Evolutionary conservation across 1,140 invertebrate species (phyloP).

Genomic region (Wasmannia auropunctata): DNA sequence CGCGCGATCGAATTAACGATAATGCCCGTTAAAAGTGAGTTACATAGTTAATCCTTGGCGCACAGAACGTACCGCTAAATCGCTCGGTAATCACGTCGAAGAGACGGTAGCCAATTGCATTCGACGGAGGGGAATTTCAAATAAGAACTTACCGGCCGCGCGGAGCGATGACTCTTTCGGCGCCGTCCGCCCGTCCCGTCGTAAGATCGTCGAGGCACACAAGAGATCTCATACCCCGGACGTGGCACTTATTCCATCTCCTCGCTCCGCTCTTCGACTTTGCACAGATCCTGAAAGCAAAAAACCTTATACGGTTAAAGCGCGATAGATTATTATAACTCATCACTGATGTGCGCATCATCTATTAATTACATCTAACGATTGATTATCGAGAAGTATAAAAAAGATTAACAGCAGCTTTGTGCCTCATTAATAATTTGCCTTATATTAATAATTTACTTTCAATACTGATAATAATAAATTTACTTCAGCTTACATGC

Average conservation of each 20-base stretch:
- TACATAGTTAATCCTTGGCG: slow-evolving; percentile 12
- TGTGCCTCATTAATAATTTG: no score
- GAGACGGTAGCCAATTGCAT: slow-evolving; percentile 10
- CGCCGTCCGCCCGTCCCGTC: background rate
- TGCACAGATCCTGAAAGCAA: background rate
- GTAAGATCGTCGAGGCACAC: background rate
- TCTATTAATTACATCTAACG: slow-evolving; percentile 7
- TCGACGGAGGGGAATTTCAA: background rate
- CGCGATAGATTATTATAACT: background rate
- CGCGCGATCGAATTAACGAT: slow-evolving; percentile 46
- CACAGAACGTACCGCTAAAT: background rate
- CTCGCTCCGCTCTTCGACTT: background rate
- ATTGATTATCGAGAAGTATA: background rate
- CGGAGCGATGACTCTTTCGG: slow-evolving; percentile 18
- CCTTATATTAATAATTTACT: background rate
- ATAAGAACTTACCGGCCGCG: slow-evolving; percentile 17
- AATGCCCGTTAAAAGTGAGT: slow-evolving; percentile 38
- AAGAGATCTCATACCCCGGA: background rate
- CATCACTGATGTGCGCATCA: background rate
- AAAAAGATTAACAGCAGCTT: background rate
- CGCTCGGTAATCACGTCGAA: background rate
- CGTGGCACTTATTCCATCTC: background rate
- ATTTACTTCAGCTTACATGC: no score
- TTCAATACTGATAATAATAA: no score
- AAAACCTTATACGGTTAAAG: background rate